Base-by-base conservation (phyloP, 2,888 invertebrate species). In the Chaitophorus viminalis region DNA sequence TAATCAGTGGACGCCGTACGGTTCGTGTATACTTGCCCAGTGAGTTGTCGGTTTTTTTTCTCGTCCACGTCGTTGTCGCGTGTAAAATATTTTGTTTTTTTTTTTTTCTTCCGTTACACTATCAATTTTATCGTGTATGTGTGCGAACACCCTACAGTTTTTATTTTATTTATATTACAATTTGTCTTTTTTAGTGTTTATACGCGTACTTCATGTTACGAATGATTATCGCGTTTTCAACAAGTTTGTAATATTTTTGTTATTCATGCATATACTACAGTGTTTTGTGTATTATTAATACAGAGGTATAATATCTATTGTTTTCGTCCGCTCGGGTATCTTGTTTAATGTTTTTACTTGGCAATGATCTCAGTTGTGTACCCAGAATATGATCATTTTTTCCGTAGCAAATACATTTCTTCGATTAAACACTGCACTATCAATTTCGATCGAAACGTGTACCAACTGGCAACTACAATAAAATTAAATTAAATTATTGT, bases 1-100 rank as follows among this genome's bases (percentile, higher is more conserved):
- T 54, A 29, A 75, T 83, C 74, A 36, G 74, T 29, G 9, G 54
- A 74, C 25, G 82, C 74, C 74, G 82, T 14, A 29, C 60, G 4
- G 60, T 75, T 60, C 21, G 29, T 52, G n/a, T n/a, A n/a, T n/a
- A 3, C 29, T 29, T 46, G 81, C 39, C n/a, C n/a, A n/a, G n/a
- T n/a, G 81, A 3, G 29, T 1, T 5, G 60, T 25, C n/a, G 18
- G 31, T 31, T 54, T 25, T 52, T 29, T 6, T 60, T 21, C 29
- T 18, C 31, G 68, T 70, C 31, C 17, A 39, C 60, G 29, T 46
- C 76, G 76, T n/a, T 46, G 46, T 46, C 29, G 46, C 29, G 76
- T 76, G 76, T n/a, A 21, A 74, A 14, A 11, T 29, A 6, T 75
- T 46, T 46, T 46, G 4, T 46, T 75, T 75, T 14, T n/a, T 75